Evolutionary conservation across 2,113 vertebrate species (phyloP).

Genomic region (Oryzias curvinotus): DNA sequence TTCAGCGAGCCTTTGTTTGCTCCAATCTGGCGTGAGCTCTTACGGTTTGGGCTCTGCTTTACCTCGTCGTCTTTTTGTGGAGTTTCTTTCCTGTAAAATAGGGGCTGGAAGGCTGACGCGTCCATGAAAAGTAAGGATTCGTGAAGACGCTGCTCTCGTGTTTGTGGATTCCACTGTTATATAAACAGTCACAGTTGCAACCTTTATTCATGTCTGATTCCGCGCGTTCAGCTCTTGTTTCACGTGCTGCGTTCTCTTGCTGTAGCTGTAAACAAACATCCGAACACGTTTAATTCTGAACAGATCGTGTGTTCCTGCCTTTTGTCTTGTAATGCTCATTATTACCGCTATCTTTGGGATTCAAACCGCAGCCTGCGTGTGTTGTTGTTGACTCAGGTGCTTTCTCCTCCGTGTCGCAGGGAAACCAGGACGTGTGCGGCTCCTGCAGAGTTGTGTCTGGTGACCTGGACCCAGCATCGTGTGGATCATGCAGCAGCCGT

Average conservation of each 20-base stretch:
- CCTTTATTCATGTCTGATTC: background rate
- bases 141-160: background rate
- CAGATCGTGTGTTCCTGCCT: no score
- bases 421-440: conserved; percentile 17
- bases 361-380: no score
- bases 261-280: no score
- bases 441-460: conserved; percentile 21
- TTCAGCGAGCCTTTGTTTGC: conserved; percentile 12
- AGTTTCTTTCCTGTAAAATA: conserved; percentile 6
- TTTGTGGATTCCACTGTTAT: no score
- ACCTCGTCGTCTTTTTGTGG: background rate
- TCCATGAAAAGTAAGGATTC: background rate
- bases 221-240: no score
- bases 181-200: background rate
- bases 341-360: no score
- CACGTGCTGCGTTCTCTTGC: no score
- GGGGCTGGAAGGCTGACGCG: conserved; percentile 1
- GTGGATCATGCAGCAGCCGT: conserved; percentile 13
- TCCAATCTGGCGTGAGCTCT: background rate
- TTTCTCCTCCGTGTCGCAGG: conserved; percentile 36
- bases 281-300: no score
- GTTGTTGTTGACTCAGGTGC: background rate
- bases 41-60: background rate
- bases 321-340: no score
- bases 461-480: conserved; percentile 15